These are phyloP conservation scores for Chaenodraco wilsoni DNA, from an alignment of 2,797 vertebrate genomes.

Conservation along the genomic window DNA sequence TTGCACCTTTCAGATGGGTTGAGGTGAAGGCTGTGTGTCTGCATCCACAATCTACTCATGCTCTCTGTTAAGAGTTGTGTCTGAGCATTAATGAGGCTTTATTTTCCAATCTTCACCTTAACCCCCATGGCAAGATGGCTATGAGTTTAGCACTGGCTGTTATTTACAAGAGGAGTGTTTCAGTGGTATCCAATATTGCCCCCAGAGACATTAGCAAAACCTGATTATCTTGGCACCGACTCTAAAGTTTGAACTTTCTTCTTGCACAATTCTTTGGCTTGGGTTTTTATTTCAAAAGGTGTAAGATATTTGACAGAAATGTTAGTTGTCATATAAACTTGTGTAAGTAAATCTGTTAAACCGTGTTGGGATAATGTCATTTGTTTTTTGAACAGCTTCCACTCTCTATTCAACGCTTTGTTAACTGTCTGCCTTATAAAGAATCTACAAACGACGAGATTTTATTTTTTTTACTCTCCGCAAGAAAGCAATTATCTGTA, in stretches of 20 bases:
- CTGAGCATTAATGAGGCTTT: conserved; percentile 43
- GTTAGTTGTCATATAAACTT: neutral
- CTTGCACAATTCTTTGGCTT: neutral
- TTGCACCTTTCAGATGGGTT: conserved; percentile 34
- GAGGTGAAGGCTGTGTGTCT: conserved; percentile 19
- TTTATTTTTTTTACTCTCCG: neutral
- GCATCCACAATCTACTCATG: conserved; percentile 9
- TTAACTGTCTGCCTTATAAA: neutral
- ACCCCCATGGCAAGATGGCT: neutral
- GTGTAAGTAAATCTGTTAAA: neutral
- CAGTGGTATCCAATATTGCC: conserved; percentile 1
- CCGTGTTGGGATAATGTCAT: too few species aligned
- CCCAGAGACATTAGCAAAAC: neutral
- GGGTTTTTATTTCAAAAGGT: neutral
- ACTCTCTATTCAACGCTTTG: too few species aligned
- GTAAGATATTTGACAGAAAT: neutral
- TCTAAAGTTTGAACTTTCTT: conserved; percentile 1
- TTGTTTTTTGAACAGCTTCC: too few species aligned
- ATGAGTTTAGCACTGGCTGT: conserved; percentile 12
- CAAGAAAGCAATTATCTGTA: too few species aligned
- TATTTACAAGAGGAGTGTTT: conserved; percentile 10
- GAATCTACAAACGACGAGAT: neutral
- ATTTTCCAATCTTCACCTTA: conserved; percentile 32
- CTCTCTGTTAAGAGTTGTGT: conserved; percentile 30
- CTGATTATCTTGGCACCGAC: neutral